A percentile compares a stretch with the other conserved stretches of the same genome.
phyloP scores from a whole-genome alignment of 2,113 vertebrate genomes.

The Fregetta grallaria region DNA sequence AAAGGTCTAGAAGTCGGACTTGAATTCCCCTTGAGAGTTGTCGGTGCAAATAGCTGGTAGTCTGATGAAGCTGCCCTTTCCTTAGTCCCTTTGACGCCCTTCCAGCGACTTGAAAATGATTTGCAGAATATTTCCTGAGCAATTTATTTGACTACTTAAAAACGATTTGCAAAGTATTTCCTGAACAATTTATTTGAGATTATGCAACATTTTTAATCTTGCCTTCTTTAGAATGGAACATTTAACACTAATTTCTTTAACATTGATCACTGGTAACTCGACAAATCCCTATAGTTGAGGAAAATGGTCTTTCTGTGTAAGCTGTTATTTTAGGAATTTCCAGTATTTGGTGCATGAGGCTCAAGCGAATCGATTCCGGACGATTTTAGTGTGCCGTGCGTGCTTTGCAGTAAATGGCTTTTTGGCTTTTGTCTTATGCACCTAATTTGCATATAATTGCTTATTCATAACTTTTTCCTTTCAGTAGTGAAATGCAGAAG shows the following conservation, averaged over 20 bases:
- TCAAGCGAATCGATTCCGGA: fast-evolving
- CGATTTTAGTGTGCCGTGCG: not conserved
- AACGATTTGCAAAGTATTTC: not conserved
- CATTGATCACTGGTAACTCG: not conserved
- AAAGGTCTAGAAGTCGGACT: not conserved
- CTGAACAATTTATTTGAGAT: not conserved
- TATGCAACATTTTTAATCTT: not conserved
- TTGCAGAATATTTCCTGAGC: not conserved
- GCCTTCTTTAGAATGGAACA: not conserved
- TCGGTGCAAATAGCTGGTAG: not conserved
- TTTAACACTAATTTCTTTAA: not conserved
- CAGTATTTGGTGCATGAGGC: not conserved
- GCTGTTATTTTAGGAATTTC: not conserved
- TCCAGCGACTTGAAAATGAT: not conserved
- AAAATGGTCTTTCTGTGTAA: not conserved
- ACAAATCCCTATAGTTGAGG: not conserved
- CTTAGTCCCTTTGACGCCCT: not conserved
- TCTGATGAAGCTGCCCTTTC: not conserved
- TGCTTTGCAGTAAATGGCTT: not conserved
- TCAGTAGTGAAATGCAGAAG: not conserved
- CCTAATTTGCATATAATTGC: not conserved
- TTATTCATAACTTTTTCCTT: not conserved
- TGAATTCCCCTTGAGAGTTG: not conserved
- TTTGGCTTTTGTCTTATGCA: not conserved
- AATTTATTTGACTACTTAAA: not conserved